phyloP scores from a whole-genome alignment of 64 coral and sea anemone species.

The Actinia equina region DNA sequence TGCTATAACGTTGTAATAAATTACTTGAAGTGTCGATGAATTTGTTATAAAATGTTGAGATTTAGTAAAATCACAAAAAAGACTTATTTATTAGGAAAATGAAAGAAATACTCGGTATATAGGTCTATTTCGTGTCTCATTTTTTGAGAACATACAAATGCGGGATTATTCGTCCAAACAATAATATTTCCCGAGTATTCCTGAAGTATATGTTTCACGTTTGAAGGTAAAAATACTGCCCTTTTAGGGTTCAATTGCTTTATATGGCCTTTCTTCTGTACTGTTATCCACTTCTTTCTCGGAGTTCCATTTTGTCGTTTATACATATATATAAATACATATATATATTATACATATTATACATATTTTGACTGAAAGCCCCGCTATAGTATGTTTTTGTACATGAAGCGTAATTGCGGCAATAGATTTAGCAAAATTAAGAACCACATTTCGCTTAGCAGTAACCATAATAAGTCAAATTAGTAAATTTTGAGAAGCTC shows the following conservation, averaged over 20 bases:
- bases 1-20: background rate
- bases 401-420: background rate
- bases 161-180: background rate
- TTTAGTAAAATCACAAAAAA: too few species aligned
- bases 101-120: too few species aligned
- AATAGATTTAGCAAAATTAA: slow-evolving; percentile 9
- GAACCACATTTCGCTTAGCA: slow-evolving; percentile 7
- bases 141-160: too few species aligned
- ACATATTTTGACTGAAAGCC: background rate
- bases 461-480: slow-evolving; percentile 8
- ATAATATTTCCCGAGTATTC: background rate
- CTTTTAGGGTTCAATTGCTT: background rate
- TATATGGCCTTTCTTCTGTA: background rate
- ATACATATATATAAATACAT: too few species aligned
- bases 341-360: too few species aligned
- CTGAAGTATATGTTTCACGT: too few species aligned
- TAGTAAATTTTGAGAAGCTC: background rate
- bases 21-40: background rate
- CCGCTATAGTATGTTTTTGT: background rate
- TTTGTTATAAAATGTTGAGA: background rate
- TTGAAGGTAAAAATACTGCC: background rate
- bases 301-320: background rate
- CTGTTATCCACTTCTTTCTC: background rate
- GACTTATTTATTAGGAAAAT: too few species aligned
- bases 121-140: too few species aligned